phyloP scores from a whole-genome alignment of 64 coral and sea anemone species.

The Hydrozoanthus tunicans region DNA sequence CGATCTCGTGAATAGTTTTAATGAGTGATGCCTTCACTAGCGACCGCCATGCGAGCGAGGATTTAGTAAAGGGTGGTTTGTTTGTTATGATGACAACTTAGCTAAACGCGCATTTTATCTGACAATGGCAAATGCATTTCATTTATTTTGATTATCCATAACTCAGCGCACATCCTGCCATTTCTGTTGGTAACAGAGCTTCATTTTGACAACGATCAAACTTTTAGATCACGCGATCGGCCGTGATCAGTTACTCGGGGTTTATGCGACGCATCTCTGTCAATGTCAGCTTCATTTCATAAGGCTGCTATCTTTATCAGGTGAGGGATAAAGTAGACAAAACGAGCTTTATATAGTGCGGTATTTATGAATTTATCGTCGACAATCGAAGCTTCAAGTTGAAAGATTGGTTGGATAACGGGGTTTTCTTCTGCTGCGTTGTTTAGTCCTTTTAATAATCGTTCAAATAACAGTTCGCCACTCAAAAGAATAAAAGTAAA shows the following conservation, averaged over 20 bases:
- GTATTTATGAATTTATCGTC: neutral
- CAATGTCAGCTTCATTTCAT: neutral
- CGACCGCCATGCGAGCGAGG: no score
- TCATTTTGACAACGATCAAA: neutral
- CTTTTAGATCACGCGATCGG: neutral
- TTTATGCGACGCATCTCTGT: no score
- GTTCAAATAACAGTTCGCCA: neutral
- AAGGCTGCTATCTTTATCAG: neutral
- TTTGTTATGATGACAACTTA: neutral
- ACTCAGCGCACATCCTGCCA: neutral
- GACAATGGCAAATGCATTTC: neutral
- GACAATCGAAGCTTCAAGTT: neutral
- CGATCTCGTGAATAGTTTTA: no score
- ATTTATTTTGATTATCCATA: neutral
- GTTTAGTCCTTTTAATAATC: neutral
- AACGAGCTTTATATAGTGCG: neutral
- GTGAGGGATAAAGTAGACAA: neutral
- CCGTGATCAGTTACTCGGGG: neutral
- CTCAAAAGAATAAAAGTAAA: neutral
- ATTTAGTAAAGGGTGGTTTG: neutral
- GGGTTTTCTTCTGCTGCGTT: neutral
- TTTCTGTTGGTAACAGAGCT: neutral
- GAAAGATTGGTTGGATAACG: constrained; percentile 18
- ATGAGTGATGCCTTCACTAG: no score
- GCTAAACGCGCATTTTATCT: neutral